Conservation (phyloP, 2,888 invertebrate species). For the Dascillus cervinus region DNA sequence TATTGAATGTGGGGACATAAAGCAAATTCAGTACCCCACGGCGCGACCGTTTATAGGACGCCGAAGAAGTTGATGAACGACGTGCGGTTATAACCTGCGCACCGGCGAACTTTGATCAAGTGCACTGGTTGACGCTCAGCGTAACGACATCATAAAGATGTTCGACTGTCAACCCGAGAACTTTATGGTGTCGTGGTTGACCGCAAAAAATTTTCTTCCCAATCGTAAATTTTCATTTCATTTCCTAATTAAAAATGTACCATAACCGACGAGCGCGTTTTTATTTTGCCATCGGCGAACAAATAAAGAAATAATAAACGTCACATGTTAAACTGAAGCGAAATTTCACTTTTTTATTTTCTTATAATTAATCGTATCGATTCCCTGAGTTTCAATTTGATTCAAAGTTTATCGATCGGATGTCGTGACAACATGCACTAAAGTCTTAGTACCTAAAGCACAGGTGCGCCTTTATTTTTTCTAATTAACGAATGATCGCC, state of each 20-base stretch:
- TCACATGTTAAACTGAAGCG: too few relatives aligned
- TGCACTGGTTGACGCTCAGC: slow-evolving; percentile 31
- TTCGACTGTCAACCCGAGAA: slow-evolving; percentile 32
- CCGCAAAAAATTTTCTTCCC: too few relatives aligned
- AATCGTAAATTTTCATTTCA: too few relatives aligned
- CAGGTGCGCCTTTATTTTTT: slow-evolving; percentile 41
- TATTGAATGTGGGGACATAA: slow-evolving; percentile 24
- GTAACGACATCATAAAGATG: slow-evolving; percentile 38
- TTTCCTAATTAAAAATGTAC: too few relatives aligned
- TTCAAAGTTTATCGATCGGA: too few relatives aligned
- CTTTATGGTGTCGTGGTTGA: slow-evolving; percentile 37
- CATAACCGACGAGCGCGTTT: too few relatives aligned
- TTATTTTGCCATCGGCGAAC: too few relatives aligned
- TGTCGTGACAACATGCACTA: slow-evolving; percentile 39
- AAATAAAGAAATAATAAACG: too few relatives aligned
- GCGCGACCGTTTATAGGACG: slow-evolving; percentile 27
- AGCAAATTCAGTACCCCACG: slow-evolving; percentile 25
- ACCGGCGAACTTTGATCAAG: slow-evolving; percentile 32
- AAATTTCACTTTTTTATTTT: too few relatives aligned
- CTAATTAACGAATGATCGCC: slow-evolving; percentile 40
- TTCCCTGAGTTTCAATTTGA: too few relatives aligned
- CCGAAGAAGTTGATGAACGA: slow-evolving; percentile 25
- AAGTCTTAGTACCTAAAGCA: slow-evolving; percentile 35
- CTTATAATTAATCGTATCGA: too few relatives aligned
- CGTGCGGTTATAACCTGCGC: slow-evolving; percentile 26